Evolutionary conservation across 2,888 invertebrate species (phyloP).

Genomic region (Maniola hyperantus): DNA sequence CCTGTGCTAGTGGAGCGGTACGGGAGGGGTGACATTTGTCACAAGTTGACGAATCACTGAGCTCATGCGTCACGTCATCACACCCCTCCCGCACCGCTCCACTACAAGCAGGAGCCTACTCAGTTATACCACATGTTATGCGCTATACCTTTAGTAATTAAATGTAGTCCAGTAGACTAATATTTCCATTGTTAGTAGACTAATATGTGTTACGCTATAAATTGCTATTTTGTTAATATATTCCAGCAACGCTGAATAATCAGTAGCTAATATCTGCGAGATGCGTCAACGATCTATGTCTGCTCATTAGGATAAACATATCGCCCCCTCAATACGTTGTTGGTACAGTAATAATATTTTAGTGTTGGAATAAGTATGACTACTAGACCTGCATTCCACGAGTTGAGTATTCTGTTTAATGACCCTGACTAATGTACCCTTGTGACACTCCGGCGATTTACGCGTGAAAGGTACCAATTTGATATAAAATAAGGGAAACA

Average conservation of each 20-base stretch:
- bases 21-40: too few species aligned
- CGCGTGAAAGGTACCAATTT: constrained; percentile 23
- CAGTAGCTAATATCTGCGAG: constrained; percentile 28
- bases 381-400: constrained; percentile 37
- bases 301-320: constrained; percentile 35
- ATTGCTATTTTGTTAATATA: neutral
- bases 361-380: constrained; percentile 42
- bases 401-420: constrained; percentile 36
- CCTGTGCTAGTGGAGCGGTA: too few species aligned
- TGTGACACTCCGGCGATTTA: constrained; percentile 24
- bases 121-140: too few species aligned
- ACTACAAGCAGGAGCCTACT: too few species aligned
- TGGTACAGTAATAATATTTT: constrained; percentile 35
- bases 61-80: too few species aligned
- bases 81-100: too few species aligned
- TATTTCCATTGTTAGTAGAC: too few species aligned
- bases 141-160: too few species aligned
- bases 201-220: too few species aligned
- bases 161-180: too few species aligned
- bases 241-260: constrained; percentile 13
- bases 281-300: constrained; percentile 44
- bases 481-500: constrained; percentile 6
- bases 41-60: too few species aligned
- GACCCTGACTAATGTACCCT: constrained; percentile 29
- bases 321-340: constrained; percentile 39